Evolutionary conservation across 2,113 vertebrate species (phyloP).

Genomic region (Cottus gobio): DNA sequence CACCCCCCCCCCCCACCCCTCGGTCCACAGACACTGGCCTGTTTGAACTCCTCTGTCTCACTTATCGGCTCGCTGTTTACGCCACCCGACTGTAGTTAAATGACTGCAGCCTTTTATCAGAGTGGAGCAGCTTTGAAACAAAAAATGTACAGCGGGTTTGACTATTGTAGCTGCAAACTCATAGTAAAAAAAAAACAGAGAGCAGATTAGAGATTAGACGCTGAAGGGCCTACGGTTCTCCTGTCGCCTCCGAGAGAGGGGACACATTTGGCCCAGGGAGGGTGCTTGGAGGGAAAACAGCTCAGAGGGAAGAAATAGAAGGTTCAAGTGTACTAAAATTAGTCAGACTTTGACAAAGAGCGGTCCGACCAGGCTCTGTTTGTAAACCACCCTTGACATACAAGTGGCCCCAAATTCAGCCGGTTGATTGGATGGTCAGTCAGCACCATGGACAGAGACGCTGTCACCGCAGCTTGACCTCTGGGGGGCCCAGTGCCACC

Average conservation of each 20-base stretch:
- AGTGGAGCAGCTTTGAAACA: conserved; percentile 13
- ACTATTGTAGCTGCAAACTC: neutral
- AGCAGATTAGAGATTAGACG: neutral
- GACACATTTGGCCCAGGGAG: neutral
- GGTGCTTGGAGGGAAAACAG: neutral
- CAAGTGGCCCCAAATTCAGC: conserved; percentile 1
- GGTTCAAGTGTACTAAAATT: conserved; percentile 18
- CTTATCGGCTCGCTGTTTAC: conserved; percentile 59
- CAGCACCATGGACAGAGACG: conserved; percentile 81
- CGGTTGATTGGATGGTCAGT: conserved; percentile 56
- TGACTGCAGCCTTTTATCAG: conserved; percentile 45
- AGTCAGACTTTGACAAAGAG: conserved; percentile 21
- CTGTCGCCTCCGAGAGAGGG: neutral
- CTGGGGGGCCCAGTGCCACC: conserved; percentile 35
- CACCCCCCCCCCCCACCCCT: conserved; percentile 15
- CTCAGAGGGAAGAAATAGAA: conserved; percentile 10
- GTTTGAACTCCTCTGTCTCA: conserved; percentile 58
- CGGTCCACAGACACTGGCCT: conserved; percentile 39
- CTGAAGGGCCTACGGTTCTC: neutral
- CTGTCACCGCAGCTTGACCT: conserved; percentile 61
- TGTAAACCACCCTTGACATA: conserved; percentile 14
- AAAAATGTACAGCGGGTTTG: neutral
- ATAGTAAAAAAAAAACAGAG: neutral
- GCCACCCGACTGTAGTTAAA: conserved; percentile 20
- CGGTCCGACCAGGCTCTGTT: neutral